Evolutionary conservation across 2,797 vertebrate species (phyloP).

Genomic region (Decapterus maruadsi): DNA sequence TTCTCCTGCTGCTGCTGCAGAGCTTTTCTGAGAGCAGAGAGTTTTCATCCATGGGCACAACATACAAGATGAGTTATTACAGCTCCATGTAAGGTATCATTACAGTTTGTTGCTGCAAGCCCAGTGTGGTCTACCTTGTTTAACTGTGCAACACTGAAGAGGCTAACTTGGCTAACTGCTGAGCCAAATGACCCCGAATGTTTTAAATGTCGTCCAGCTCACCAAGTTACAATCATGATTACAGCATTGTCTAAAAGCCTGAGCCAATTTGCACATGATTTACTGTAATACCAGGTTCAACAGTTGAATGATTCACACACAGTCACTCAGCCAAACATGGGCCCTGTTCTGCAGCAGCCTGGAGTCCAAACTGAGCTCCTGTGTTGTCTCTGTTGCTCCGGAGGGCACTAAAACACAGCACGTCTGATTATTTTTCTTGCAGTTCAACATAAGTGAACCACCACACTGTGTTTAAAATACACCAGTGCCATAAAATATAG

Average conservation of each 20-base stretch:
- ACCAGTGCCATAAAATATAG: conserved; percentile 38
- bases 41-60: conserved; percentile 50
- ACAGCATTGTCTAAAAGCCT: conserved; percentile 15
- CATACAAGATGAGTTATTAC: conserved; percentile 56
- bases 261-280: conserved; percentile 37
- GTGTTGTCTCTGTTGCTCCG: conserved; percentile 69
- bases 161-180: background rate
- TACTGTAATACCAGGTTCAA: conserved; percentile 23
- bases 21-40: conserved; percentile 55
- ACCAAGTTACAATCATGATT: conserved; percentile 8
- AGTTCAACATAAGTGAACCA: conserved; percentile 63
- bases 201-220: conserved; percentile 5
- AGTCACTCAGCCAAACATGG: conserved; percentile 47
- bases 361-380: conserved; percentile 26
- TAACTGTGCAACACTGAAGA: conserved; percentile 10
- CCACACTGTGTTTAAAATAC: conserved; percentile 53
- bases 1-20: conserved; percentile 61
- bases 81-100: background rate
- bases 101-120: conserved; percentile 3
- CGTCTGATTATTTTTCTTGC: conserved; percentile 59
- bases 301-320: conserved; percentile 35
- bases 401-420: conserved; percentile 67
- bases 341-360: conserved; percentile 32
- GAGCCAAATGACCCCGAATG: conserved; percentile 19
- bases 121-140: conserved; percentile 9